These are phyloP conservation scores for Drosophila sordidula DNA, from an alignment of 2,888 invertebrate genomes.

Conservation along the genomic window DNA sequence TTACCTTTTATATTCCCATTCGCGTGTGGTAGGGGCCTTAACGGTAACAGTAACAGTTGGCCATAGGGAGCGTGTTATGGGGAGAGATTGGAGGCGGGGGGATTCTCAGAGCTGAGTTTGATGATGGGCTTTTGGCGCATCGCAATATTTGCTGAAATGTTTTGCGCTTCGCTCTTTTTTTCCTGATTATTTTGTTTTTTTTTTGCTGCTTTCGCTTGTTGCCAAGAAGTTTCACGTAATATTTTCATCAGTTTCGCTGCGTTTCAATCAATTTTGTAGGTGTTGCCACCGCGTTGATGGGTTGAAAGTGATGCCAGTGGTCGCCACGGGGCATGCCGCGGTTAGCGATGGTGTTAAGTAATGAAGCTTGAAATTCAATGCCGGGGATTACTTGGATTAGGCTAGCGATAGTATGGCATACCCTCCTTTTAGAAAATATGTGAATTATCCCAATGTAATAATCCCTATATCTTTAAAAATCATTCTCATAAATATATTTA, in stretches of 20 bases:
- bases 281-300: conserved; percentile 53
- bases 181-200: not conserved
- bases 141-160: conserved; percentile 41
- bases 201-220: conserved; percentile 3
- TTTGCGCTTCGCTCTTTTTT: conserved; percentile 12
- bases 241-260: conserved; percentile 58
- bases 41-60: conserved; percentile 34
- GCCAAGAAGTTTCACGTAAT: conserved; percentile 56
- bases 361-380: conserved; percentile 15
- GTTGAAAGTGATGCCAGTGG: conserved; percentile 20
- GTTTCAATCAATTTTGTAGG: conserved; percentile 66
- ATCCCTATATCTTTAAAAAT: not conserved
- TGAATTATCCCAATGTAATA: not conserved
- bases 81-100: not conserved
- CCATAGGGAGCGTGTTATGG: not conserved
- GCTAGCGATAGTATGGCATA: not conserved
- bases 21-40: conserved; percentile 42
- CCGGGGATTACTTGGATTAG: not conserved
- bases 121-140: conserved; percentile 49
- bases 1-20: conserved; percentile 80
- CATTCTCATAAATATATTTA: not conserved
- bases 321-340: not conserved
- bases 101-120: conserved; percentile 25
- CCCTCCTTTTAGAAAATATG: not conserved
- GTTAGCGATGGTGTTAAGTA: conserved; percentile 7